A percentile compares a stretch with the other conserved stretches of the same genome.
Conservation (phyloP, 2,113 vertebrate species). For the Mastomys coucha region DNA sequence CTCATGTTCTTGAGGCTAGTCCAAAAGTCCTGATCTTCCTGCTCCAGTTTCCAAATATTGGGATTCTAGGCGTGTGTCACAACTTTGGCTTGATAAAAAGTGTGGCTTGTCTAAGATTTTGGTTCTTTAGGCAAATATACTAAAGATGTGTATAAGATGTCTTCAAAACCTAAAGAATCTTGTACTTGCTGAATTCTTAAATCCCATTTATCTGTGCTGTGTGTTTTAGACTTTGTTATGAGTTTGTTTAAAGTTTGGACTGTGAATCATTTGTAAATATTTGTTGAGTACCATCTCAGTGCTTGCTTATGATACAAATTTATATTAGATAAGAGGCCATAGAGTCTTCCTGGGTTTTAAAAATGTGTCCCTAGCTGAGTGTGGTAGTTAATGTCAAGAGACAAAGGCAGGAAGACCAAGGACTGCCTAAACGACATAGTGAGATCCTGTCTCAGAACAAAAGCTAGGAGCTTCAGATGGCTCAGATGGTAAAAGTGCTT, state of each 20-base stretch:
- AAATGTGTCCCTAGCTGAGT: neutral
- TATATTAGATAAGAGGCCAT: constrained; percentile 58
- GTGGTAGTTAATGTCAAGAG: neutral
- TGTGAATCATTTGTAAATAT: constrained; percentile 73
- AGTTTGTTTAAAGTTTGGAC: constrained; percentile 71
- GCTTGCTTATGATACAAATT: constrained; percentile 62
- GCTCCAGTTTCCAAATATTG: neutral
- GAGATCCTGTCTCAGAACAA: neutral
- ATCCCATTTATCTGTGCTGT: neutral
- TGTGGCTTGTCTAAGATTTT: constrained; percentile 31
- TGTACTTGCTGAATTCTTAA: neutral
- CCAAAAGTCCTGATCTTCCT: neutral
- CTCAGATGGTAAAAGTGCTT: neutral
- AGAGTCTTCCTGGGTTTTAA: constrained; percentile 47
- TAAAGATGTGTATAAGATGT: neutral
- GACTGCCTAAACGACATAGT: neutral
- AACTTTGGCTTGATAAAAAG: neutral
- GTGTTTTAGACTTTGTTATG: constrained; percentile 65
- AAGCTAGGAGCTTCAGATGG: neutral
- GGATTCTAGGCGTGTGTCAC: neutral
- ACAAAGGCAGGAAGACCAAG: neutral
- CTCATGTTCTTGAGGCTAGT: neutral
- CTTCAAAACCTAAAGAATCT: neutral
- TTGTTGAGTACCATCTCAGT: constrained; percentile 59
- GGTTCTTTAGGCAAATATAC: neutral